These are phyloP conservation scores for Peromyscus leucopus DNA, from an alignment of 2,113 vertebrate species.

Conservation along the genomic window DNA sequence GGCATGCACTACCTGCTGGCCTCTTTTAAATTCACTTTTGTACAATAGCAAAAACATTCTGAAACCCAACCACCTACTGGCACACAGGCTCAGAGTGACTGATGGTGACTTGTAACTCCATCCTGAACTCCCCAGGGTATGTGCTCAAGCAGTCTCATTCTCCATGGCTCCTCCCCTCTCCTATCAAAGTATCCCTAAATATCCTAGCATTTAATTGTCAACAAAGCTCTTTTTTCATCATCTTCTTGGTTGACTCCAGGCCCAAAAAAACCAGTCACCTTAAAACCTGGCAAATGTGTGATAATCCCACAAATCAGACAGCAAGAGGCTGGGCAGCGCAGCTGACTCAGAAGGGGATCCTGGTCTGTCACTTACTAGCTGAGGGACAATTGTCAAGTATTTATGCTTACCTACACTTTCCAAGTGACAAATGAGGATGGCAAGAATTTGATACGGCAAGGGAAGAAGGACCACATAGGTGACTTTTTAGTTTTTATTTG, in stretches of 20 bases:
- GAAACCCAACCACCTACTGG: background rate
- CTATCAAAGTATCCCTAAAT: background rate
- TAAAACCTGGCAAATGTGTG: background rate
- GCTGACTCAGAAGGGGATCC: no score
- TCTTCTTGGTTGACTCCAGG: background rate
- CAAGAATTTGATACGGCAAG: rapidly evolving
- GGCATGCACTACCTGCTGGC: background rate
- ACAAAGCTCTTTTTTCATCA: background rate
- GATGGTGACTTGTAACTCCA: background rate
- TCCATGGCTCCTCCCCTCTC: background rate
- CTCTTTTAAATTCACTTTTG: background rate
- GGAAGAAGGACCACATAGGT: background rate
- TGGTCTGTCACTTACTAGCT: background rate
- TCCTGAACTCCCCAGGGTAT: background rate
- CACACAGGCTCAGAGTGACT: background rate
- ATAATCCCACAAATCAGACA: no score
- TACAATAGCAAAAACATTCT: background rate
- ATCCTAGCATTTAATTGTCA: background rate
- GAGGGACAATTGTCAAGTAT: background rate
- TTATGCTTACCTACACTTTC: background rate
- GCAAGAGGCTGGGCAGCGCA: background rate
- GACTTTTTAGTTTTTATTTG: background rate
- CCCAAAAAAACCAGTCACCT: background rate
- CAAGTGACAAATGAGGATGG: no score
- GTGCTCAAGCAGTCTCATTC: background rate